Conservation (phyloP, 2,888 invertebrate species). For the Spilosoma lubricipeda region DNA sequence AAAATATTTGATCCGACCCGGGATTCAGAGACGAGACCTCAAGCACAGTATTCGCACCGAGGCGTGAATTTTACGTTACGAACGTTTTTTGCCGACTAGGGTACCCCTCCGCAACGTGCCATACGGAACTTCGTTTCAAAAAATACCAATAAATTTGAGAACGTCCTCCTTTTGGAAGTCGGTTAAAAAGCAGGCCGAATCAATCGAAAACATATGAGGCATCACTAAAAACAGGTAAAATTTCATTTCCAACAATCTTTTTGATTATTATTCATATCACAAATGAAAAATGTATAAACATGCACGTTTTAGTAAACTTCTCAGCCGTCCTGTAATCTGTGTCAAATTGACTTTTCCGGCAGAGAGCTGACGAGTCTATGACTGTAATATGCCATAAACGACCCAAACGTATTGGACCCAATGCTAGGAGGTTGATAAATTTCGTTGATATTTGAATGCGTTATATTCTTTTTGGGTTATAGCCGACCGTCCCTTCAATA, state of each 20-base stretch:
- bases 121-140: too few relatives aligned
- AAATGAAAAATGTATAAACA: conserved; percentile 65
- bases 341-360: conserved; percentile 84
- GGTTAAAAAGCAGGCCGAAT: too few relatives aligned
- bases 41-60: too few relatives aligned
- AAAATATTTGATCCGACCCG: too few relatives aligned
- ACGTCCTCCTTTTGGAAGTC: too few relatives aligned
- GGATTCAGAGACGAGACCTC: too few relatives aligned
- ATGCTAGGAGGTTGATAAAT: conserved; percentile 81
- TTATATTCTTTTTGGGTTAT: conserved; percentile 78
- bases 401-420: conserved; percentile 81
- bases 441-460: conserved; percentile 84
- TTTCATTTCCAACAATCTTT: conserved; percentile 38
- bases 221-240: conserved; percentile 18
- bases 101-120: too few relatives aligned
- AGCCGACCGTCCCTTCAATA: conserved; percentile 72
- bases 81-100: too few relatives aligned
- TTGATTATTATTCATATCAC: conserved; percentile 69
- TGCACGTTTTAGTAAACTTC: conserved; percentile 72
- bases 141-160: too few relatives aligned
- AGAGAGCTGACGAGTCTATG: conserved; percentile 80
- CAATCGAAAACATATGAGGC: background rate
- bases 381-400: conserved; percentile 83
- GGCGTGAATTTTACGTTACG: too few relatives aligned
- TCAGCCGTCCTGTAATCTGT: conserved; percentile 78